Evolutionary conservation across 2,797 vertebrate genomes (phyloP), one percentile per base, ranked within the genome.

Genomic region (Amblyraja radiata): DNA sequence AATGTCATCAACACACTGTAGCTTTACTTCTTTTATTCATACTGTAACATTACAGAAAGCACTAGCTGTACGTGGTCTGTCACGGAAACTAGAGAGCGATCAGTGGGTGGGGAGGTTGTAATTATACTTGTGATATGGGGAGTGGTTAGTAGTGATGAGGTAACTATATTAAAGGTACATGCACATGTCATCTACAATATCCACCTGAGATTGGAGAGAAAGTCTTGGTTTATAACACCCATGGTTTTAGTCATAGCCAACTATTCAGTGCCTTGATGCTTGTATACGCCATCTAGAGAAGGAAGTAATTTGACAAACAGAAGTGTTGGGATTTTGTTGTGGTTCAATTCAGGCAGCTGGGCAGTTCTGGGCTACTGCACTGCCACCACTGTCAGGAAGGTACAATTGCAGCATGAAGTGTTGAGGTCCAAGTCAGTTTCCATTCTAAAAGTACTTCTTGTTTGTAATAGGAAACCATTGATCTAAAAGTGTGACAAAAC

Each of bases 401-500:
- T 88, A 68, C 21, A 88, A 88, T 32, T 88, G 14, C 84, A 88
- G 65, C n/a, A 88, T 88, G 61, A 88, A 16, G 21, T 65, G 14
- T 21, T 88, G 18, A 65, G 2, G 18, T 73, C 61, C 28, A 7
- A 32, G 28, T 13, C 14, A 88, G n/a, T 32, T 63, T 68, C 61
- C 1, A 21, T 68, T 88, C 6, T 18, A 65, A 61, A n/a, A 36
- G 61, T 9, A 36, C 61, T 63, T 7, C 14, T 23, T 18, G 61
- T 86, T 61, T 86, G 32, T 88, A 88, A 4, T 88, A 21, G n/a
- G 32, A 79, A 79, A 79, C 32, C 11, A 36, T 78, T 36, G 32
- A 79, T 16, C 28, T 28, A 13, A 32, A 88, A 32, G 23, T n/a
- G 13, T 65, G n/a, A 32, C 84, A 65, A 65, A 46, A n/a, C 21